Percentiles rank a stretch among this genome's conserved stretches.
Evolutionary conservation across 1,140 invertebrate genomes (phyloP).

Genomic region (Drosophila nasuta): DNA sequence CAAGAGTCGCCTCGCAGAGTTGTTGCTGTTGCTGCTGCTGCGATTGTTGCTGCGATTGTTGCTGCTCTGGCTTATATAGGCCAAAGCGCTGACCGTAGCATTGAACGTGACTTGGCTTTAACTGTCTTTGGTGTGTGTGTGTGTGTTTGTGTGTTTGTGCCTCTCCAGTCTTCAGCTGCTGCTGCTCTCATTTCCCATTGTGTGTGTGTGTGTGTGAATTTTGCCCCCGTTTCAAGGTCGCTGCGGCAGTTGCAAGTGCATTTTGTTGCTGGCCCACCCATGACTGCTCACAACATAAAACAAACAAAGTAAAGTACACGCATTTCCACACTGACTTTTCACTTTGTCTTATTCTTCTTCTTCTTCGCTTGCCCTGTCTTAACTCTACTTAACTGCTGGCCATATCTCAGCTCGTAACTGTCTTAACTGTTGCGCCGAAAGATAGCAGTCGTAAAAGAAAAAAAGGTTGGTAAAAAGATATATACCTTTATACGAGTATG

Average conservation of each 20-base stretch:
- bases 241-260: constrained; percentile 17
- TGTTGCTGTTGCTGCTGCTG: constrained; percentile 1
- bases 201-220: neutral
- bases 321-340: constrained; percentile 28
- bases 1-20: neutral
- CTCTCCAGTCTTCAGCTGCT: neutral
- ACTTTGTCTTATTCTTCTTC: neutral
- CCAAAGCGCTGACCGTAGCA: constrained; percentile 51
- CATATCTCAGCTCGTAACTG: constrained; percentile 11
- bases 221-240: constrained; percentile 63
- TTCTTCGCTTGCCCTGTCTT: neutral
- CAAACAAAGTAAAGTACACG: neutral
- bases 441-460: constrained; percentile 8
- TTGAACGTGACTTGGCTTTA: constrained; percentile 74
- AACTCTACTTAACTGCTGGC: constrained; percentile 15
- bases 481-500: too few species aligned
- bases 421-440: constrained; percentile 2
- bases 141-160: too few species aligned
- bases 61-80: constrained; percentile 29
- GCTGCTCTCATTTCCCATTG: neutral
- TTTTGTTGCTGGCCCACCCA: constrained; percentile 28
- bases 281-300: neutral
- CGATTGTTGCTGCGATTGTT: constrained; percentile 16
- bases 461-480: neutral
- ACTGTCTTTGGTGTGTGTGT: constrained; percentile 18